Conservation (phyloP, 2,888 invertebrate genomes). For the Dastarcus helophoroides region DNA sequence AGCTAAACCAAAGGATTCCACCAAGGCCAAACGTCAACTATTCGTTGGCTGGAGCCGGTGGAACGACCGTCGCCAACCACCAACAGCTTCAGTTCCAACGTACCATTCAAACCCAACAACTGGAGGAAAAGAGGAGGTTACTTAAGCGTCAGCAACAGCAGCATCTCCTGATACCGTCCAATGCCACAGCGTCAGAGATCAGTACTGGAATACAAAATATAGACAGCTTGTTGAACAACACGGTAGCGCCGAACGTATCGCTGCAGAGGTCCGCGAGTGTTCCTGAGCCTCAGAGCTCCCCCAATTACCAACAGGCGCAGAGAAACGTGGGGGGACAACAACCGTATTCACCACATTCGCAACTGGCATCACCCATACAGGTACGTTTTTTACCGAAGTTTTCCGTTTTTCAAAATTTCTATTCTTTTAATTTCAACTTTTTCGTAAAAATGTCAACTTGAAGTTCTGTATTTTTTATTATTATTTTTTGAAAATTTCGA, state of each 20-base stretch:
- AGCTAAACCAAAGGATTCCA: constrained; percentile 12
- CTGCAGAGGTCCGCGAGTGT: constrained; percentile 56
- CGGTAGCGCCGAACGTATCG: constrained; percentile 83
- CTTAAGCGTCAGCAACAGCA: constrained; percentile 72
- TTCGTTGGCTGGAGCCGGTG: constrained; percentile 6
- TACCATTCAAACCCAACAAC: constrained; percentile 26
- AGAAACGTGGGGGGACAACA: constrained; percentile 24
- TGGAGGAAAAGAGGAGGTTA: constrained; percentile 55
- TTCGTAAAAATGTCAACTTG: no score
- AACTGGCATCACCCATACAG: constrained; percentile 36
- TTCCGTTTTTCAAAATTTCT: no score
- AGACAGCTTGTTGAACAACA: constrained; percentile 70
- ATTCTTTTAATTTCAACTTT: no score
- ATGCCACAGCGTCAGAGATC: constrained; percentile 46
- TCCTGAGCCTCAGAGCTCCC: constrained; percentile 50
- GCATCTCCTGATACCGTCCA: constrained; percentile 68
- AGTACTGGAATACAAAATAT: constrained; percentile 55
- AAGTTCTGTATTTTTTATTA: no score
- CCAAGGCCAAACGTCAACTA: constrained; percentile 12
- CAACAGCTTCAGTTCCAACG: constrained; percentile 40
- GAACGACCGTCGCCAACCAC: constrained; percentile 17
- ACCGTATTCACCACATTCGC: constrained; percentile 39
- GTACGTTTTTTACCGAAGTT: no score
- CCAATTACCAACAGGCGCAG: constrained; percentile 36
- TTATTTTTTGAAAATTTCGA: no score